Percentiles rank a stretch among this genome's conserved stretches.
Conservation (phyloP, 2,113 vertebrate genomes). For the Atlantisia rogersi region DNA sequence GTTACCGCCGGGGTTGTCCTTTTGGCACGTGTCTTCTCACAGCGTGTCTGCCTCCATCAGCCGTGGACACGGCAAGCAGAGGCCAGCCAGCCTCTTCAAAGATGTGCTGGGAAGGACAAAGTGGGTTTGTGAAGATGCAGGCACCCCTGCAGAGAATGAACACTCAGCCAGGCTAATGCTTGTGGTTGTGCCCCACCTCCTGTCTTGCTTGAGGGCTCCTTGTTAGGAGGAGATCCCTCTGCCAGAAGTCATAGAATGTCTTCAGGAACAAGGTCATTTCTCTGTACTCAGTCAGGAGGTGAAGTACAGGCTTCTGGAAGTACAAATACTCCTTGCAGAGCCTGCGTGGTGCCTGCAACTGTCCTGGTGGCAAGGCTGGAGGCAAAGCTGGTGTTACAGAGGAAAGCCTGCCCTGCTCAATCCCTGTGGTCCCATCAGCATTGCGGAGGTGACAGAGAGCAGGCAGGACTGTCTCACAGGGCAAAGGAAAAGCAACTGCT, state of each 20-base stretch:
- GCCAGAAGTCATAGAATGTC: not conserved
- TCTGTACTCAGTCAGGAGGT: not conserved
- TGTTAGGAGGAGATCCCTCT: not conserved
- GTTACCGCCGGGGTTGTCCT: not conserved
- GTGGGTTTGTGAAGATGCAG: not conserved
- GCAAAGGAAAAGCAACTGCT: not conserved
- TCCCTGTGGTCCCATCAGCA: not conserved
- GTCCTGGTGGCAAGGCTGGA: not conserved
- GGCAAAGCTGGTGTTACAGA: not conserved
- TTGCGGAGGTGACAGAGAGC: not conserved
- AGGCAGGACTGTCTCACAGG: not conserved
- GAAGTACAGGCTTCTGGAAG: not conserved
- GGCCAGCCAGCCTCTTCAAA: fast-evolving
- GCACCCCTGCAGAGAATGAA: fast-evolving
- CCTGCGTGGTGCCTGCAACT: not conserved
- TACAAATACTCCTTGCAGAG: not conserved
- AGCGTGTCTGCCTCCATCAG: not conserved
- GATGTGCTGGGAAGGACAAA: fast-evolving
- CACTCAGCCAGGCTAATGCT: not conserved
- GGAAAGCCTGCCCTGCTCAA: not conserved
- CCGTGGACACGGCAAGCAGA: not conserved
- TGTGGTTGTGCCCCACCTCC: not conserved
- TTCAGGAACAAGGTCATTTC: not conserved
- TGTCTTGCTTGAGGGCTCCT: not conserved
- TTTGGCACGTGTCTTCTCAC: not conserved